Evolutionary conservation across 23 tunicate species (phyloP), one percentile per base, ranked within the genome.

Genomic region (Pegea sp.): DNA sequence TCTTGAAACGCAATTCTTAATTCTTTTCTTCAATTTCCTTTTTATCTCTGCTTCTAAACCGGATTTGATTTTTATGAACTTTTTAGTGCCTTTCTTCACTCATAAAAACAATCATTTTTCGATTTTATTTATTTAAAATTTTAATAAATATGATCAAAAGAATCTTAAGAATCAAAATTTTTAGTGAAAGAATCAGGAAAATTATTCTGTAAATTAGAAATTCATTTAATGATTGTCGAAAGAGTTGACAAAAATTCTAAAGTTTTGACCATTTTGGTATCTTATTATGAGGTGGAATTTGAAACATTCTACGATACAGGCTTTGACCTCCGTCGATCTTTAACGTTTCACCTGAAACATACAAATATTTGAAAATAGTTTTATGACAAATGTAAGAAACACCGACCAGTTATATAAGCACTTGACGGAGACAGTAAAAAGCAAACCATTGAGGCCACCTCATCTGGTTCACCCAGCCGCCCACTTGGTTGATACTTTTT

Each of bases 311-410:
- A 6, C 43, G 50, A 44, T 77, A 80, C 0, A 88, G 53, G 48
- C 90, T 88, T 44, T 77, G 75, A 8, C 68, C 97, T 21, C 97
- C 97, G 61, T 81, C 89, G 25, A 88, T 75, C 31, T 77, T 81
- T 20, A 88, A 44, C 18, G 90, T 88, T 65, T 77, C 91, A 0
- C 97, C 97, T 64, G 32, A 38, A 38, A 38, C 46, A 38, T 16
- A 38, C 11, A 38, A 16, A 8, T 8, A 38, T 16, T 38, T 38
- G 16, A 38, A 38, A 38, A 38, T 8, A 38, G 16, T 8, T 38
- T 38, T 38, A 38, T 38, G 11, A 38, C 11, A 38, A 16, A 38
- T 38, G 16, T 11, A 11, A 38, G 46, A 8, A 38, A 53, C 31
- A 64, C 11, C n/a, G 8, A 66, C 72, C 72, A 1, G 97, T 88